Conservation (phyloP, 2,888 invertebrate species). For the Crepidodera aurea region DNA sequence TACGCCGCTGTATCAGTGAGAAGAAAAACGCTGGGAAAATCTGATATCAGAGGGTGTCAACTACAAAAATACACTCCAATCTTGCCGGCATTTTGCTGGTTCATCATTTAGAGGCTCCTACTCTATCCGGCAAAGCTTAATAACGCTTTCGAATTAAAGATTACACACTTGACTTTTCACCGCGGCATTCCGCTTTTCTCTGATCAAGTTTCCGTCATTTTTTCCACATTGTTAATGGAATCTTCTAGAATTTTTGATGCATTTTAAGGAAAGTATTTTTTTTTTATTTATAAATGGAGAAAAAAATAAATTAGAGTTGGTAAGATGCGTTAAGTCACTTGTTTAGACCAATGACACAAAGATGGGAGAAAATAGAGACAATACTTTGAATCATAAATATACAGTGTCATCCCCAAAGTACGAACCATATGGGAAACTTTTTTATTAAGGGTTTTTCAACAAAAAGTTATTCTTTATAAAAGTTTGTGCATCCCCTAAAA, state of each 20-base stretch:
- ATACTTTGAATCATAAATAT: no score
- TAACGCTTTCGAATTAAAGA: conserved; percentile 49
- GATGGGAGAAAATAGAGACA: no score
- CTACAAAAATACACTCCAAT: conserved; percentile 59
- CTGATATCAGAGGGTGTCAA: conserved; percentile 60
- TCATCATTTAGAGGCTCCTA: conserved; percentile 46
- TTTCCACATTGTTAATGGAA: neutral
- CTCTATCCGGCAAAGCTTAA: conserved; percentile 40
- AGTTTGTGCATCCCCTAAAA: no score
- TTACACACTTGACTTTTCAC: conserved; percentile 45
- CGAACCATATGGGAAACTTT: no score
- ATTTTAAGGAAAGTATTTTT: no score
- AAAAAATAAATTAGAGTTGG: no score
- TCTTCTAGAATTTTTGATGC: neutral
- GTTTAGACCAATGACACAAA: no score
- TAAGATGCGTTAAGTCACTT: no score
- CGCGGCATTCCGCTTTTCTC: conserved; percentile 28
- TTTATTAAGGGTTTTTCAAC: no score
- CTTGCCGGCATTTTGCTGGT: conserved; percentile 54
- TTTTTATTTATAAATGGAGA: no score
- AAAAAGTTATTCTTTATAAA: no score
- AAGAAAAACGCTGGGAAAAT: conserved; percentile 57
- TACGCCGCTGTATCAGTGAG: conserved; percentile 41
- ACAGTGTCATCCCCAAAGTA: no score
- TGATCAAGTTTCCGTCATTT: neutral